Percentiles rank a stretch among this genome's conserved stretches.
phyloP scores from a whole-genome alignment of 2,113 vertebrate species.

The Xiphorhynchus elegans region DNA sequence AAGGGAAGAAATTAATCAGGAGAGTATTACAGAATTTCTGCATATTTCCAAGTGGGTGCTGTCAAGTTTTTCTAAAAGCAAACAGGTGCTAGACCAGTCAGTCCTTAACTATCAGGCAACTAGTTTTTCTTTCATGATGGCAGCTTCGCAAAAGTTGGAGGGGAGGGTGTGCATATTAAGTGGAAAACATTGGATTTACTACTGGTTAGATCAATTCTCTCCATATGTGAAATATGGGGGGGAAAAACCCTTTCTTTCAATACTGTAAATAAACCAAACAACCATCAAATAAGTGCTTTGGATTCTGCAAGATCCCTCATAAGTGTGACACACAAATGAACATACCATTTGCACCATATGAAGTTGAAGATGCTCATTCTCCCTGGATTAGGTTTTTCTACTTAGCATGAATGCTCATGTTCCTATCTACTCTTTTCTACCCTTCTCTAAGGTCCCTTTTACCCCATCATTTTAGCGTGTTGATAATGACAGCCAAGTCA shows the following conservation, averaged over 20 bases:
- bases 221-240: not conserved
- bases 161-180: not conserved
- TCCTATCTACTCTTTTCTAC: not conserved
- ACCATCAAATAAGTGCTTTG: not conserved
- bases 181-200: not conserved
- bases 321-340: not conserved
- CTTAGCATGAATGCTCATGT: not conserved
- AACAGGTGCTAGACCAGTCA: not conserved
- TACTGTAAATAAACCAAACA: not conserved
- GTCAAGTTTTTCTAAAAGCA: not conserved
- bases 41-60: not conserved
- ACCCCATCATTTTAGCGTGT: not conserved
- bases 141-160: not conserved
- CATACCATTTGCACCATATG: not conserved
- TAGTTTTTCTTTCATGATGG: not conserved
- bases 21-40: not conserved
- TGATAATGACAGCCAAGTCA: constrained; percentile 31
- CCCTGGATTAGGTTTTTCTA: not conserved
- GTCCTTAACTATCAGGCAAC: not conserved
- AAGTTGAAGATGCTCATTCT: not conserved
- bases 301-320: not conserved
- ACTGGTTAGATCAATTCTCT: not conserved
- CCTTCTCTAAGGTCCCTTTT: not conserved
- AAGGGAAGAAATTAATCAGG: not conserved
- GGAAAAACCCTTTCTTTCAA: not conserved